Evolutionary conservation across 2,113 vertebrate species (phyloP), one percentile per base, ranked within the genome.

Genomic region (Ranitomeya imitator): DNA sequence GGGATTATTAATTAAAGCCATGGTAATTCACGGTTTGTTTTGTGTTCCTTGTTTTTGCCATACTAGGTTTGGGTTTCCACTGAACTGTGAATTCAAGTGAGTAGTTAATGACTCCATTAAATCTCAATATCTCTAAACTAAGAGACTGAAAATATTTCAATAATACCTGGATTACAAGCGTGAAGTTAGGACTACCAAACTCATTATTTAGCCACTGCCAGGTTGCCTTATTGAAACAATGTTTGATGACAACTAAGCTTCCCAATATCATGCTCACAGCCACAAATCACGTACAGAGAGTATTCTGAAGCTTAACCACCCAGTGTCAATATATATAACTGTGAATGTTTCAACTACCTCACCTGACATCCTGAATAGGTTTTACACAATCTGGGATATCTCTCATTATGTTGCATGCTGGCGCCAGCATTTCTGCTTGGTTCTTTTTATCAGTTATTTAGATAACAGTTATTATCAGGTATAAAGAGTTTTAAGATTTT

Each of bases 81-180:
- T 73, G 26, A 73, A 73, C 69, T 73, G 69, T 37, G 26, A 73
- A 73, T 73, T 37, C 14, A 31, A 73, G 15, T 74, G 71, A 45
- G 16, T 45, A 7, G 2, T 45, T 74, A 74, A 74, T 45, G 71
- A 18, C 71, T 74, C 37, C 71, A 45, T 74, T 74, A 74, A 18
- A 45, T 74, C n/a, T 45, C 7, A 74, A 45, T 45, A 16, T 74
- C 71, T 74, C 71, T 51, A 74, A 74, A 74, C 71, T 18, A 74
- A 45, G 16, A 45, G 23, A 26, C 26, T 73, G 69, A 26, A 45
- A 74, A 74, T 74, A 74, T 74, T 74, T 74, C 37, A 18, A 15
- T 74, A 45, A 74, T 74, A 74, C 71, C 71, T 74, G 71, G 71
- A 74, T 74, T 74, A 74, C 71, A 45, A 45, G 71, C 18, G 71